Evolutionary conservation across 2,797 vertebrate genomes (phyloP), one percentile per base, ranked within the genome.

Genomic region (Odontamblyopus lacepedii): DNA sequence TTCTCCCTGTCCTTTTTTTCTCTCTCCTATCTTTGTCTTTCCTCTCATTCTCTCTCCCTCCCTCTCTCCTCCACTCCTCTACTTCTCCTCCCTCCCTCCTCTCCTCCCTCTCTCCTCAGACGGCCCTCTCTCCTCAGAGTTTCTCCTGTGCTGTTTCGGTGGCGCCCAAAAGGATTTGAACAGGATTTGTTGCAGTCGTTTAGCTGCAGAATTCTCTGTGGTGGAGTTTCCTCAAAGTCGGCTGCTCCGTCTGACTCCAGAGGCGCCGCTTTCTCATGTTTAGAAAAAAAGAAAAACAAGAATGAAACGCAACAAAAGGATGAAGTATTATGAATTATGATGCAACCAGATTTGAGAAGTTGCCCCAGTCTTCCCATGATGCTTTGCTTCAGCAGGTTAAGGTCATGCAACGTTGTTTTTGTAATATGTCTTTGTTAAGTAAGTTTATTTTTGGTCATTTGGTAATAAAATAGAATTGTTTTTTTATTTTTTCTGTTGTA

Each of bases 191-290:
- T 50, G 87, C 93, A 89, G 87, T 86, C 83, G 76, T 93, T 94
- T 94, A 93, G 94, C 93, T 95, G 92, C 93, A 92, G 92, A 93
- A 92, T 89, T 86, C 82, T 86, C 87, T 88, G 30, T 32, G 30
- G 88, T 91, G 89, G 91, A 94, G 90, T 92, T 93, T 94, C 93
- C 91, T 93, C 92, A 94, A 94, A 94, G 93, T 94, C 92, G 90
- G 87, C 85, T 80, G 70, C 83, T 83, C 84, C 55, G 87, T 92
- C 85, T 90, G 85, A 63, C 80, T 84, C 61, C 0, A 78, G 78
- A 79, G 74, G 74, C 67, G 3, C 81, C 82, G 32, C 32, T 83
- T 83, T 80, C 78, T 63, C 23, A 51, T 19, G 44, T 48, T 15
- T 63, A 65, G 62, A 78, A 89, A 88, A 82, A 85, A 88, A 38